Evolutionary conservation across 2,113 vertebrate genomes (phyloP), one percentile per base, ranked within the genome.

Genomic region (Rafetus swinhoei): DNA sequence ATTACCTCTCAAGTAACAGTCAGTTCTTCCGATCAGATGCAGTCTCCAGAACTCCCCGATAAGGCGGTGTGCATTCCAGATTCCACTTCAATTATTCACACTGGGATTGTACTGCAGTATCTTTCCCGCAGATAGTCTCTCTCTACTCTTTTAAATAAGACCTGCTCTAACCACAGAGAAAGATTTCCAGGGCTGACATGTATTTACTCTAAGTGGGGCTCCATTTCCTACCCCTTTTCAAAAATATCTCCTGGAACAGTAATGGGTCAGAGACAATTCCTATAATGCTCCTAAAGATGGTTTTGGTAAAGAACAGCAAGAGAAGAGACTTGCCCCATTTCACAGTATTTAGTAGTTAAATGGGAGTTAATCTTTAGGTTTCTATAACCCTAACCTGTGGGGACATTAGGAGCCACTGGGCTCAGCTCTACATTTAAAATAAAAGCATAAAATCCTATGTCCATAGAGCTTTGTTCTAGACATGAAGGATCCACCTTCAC

Each of bases 51-150:
- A 96, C 93, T 93, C 92, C 92, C 87, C 0, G 21, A 85, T 65
- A 2, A 3, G 0, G 89, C 0, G 95, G 97, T 98, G 92, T 98
- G 89, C 90, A 97, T 98, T 97, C 97, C 97, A 97, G 95, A 97
- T 97, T 98, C 97, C 97, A 97, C 95, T 97, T 98, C 96, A 98
- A 98, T 98, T 95, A 98, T 98, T 97, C 93, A 97, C 92, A 95
- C 0, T 0, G 60, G 87, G 90, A 94, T 94, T 96, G 91, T 84
- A 90, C 93, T 2, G 1, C 4, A 35, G 86, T 97, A 91, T 87
- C 94, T 96, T 95, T 88, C 86, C 81, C 89, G 94, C 94, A 95
- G 90, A 79, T 79, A 94, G 93, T 81, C 80, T 90, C 82, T 80
- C 81, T 95, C 90, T 97, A 92, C 89, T 91, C 95, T 90, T 94